Percentiles rank a stretch among this genome's conserved stretches.
These are phyloP conservation scores for Typhlomys cinereus DNA, from an alignment of 2,113 vertebrate species.

Conservation along the genomic window DNA sequence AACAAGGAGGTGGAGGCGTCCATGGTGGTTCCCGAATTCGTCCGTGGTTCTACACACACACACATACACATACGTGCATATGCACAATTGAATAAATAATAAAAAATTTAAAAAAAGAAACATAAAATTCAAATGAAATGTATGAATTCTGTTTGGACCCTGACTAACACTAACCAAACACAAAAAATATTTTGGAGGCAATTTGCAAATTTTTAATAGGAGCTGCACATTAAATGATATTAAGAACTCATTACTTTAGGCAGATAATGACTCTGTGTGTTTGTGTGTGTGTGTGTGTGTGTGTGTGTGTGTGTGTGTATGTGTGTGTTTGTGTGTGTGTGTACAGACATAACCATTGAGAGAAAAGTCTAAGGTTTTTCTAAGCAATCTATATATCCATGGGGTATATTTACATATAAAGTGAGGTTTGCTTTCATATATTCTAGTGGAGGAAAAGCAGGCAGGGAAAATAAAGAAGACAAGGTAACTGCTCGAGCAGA, in stretches of 20 bases:
- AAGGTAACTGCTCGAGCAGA: not conserved
- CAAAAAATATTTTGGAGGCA: not conserved
- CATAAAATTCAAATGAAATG: not conserved
- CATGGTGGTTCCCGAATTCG: no score
- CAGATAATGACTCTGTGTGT: not conserved
- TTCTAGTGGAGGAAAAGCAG: not conserved
- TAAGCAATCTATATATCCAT: not conserved
- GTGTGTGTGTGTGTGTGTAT: not conserved
- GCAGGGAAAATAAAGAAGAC: not conserved
- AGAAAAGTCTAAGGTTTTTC: constrained; percentile 15
- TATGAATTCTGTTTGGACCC: not conserved
- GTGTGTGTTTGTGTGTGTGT: not conserved
- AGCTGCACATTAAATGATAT: not conserved
- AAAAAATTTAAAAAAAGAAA: not conserved
- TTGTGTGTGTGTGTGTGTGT: not conserved
- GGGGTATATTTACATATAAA: not conserved
- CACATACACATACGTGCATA: no score
- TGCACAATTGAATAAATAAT: not conserved
- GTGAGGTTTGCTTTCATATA: not conserved
- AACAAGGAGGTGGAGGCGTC: no score
- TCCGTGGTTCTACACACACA: no score
- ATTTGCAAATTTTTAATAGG: not conserved
- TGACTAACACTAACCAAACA: not conserved
- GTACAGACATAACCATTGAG: not conserved
- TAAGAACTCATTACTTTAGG: not conserved